Conservation (phyloP, 1,140 invertebrate species). For the Eumaeus atala region DNA sequence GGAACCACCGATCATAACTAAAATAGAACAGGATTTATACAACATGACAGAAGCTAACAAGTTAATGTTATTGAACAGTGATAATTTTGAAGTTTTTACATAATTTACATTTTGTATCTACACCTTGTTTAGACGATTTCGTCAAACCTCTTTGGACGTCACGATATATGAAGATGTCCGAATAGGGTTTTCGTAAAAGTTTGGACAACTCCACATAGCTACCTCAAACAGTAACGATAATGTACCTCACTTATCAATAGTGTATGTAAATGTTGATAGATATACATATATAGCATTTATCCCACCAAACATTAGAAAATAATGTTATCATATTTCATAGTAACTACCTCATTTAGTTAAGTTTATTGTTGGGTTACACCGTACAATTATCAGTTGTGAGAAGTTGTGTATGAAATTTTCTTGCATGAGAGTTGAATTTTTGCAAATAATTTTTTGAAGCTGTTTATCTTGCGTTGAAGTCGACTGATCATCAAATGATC, state of each 20-base stretch:
- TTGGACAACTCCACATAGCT: slow-evolving; percentile 33
- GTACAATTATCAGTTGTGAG: slow-evolving; percentile 9
- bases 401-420: slow-evolving; percentile 27
- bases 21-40: slow-evolving; percentile 31
- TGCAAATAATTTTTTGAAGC: slow-evolving; percentile 5
- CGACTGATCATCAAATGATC: slow-evolving; percentile 2
- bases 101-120: slow-evolving; percentile 33
- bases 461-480: slow-evolving; percentile 14
- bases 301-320: slow-evolving; percentile 66
- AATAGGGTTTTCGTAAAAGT: slow-evolving; percentile 2
- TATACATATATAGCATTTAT: slow-evolving; percentile 60
- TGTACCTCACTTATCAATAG: slow-evolving; percentile 68
- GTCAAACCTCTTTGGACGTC: not conserved
- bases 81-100: slow-evolving; percentile 45
- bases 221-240: slow-evolving; percentile 56
- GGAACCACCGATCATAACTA: slow-evolving; percentile 39
- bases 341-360: slow-evolving; percentile 68
- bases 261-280: slow-evolving; percentile 59
- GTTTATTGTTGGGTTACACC: slow-evolving; percentile 36
- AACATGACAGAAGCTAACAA: slow-evolving; percentile 29
- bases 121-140: not conserved
- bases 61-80: slow-evolving; percentile 39
- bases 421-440: slow-evolving; percentile 26
- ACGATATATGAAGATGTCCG: not conserved
- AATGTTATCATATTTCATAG: slow-evolving; percentile 60